Conservation (phyloP, 2,888 invertebrate species). For the Brenthis hecate region DNA sequence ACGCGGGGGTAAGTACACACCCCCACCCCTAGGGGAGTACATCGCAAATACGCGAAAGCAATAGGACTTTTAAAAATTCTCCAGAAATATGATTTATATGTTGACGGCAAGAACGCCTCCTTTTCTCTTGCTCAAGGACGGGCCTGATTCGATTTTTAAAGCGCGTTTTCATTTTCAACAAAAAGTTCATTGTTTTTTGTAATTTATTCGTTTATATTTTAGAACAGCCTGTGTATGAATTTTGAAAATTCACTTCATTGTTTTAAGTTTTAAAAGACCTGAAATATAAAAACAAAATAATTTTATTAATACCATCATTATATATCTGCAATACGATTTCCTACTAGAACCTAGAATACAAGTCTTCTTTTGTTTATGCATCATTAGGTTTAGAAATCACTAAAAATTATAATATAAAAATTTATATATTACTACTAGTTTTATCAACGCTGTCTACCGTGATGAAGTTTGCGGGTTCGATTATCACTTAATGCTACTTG, state of each 20-base stretch:
- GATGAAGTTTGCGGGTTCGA: too few species aligned
- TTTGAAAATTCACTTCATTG: background rate
- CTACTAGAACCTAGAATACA: too few species aligned
- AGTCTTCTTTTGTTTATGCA: too few species aligned
- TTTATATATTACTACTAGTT: too few species aligned
- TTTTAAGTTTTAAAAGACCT: background rate
- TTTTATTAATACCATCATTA: too few species aligned
- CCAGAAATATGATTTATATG: conserved; percentile 83
- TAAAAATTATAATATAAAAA: too few species aligned
- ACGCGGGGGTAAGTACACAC: conserved; percentile 81
- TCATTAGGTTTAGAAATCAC: too few species aligned
- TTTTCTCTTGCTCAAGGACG: conserved; percentile 75
- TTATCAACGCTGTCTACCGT: too few species aligned
- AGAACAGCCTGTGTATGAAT: conserved; percentile 15
- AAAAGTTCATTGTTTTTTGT: conserved; percentile 47
- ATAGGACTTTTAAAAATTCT: conserved; percentile 83
- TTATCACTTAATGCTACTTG: too few species aligned
- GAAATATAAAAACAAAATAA: background rate
- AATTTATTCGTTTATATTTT: conserved; percentile 32
- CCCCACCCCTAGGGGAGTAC: conserved; percentile 71
- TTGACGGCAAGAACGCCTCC: conserved; percentile 77
- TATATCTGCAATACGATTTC: too few species aligned
- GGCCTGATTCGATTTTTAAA: conserved; percentile 82
- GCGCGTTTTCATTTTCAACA: conserved; percentile 50
- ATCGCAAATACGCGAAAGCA: conserved; percentile 83